Base-by-base conservation (phyloP, 2,888 invertebrate genomes). In the Stegophylla sp. region DNA sequence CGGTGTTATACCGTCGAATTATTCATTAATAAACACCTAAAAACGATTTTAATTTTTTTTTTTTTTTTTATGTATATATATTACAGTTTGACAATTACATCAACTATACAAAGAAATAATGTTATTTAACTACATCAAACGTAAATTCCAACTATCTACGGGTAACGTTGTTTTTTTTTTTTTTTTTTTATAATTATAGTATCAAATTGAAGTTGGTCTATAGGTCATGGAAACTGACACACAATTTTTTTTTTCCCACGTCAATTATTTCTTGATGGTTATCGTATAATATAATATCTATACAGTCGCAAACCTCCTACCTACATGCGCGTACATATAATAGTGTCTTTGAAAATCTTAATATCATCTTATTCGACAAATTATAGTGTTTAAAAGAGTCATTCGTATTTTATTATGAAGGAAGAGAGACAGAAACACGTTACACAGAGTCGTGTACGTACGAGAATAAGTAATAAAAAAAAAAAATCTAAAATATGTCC, bases 361-460 rank as follows among this genome's bases (percentile, higher is more conserved):
- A 43, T 45, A 23, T 34, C 43, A 72, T 72, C 23, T 72, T 43
- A 43, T 72, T 72, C 59, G n/a, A 59, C 56, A 72, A 72, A 72
- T 72, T 72, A 72, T 59, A 72, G 72, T 72, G 26, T 43, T 72
- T 72, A 72, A 59, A 69, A 59, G n/a, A n/a, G 56, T 59, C 56
- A 59, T 43, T 72, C 43, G 56, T 59, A 59, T 43, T 56, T 56
- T 43, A 56, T 72, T 41, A 72, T n/a, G n/a, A 23, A 59, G 12
- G 43, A 10, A 20, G 28, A 0, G 43, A 34, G 34, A 34, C 4
- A 34, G 34, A 34, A 34, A 34, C 34, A 34, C 7, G 34, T 34
- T 34, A 34, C 34, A n/a, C 3, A 34, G 34, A 34, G 3, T 7
- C 34, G 34, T 34, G 34, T 5, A 34, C 7, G 34, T 5, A 34